Base-by-base conservation (phyloP, 2,113 vertebrate genomes). In the Phaethon lepturus region DNA sequence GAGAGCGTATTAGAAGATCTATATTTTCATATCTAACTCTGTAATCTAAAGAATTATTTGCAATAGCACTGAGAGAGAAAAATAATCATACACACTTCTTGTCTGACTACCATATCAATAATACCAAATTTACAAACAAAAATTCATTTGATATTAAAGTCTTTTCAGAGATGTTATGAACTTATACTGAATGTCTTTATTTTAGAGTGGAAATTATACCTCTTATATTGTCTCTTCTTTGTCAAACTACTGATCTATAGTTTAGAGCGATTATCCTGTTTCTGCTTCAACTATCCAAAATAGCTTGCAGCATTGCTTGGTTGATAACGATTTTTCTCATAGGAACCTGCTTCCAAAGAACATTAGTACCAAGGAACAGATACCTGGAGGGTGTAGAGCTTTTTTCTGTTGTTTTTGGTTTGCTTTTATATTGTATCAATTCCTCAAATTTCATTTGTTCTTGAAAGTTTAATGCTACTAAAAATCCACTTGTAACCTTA, bases 261-360 rank as follows among this genome's bases (percentile, higher is more conserved):
- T 93, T 97, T 79, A 88, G 56, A 83, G 78, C 76, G 80, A 95
- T 97, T 96, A 95, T 95, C 62, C 35, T 72, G 66, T 96, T 96
- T 97, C 90, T 93, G 11, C 88, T 74, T 94, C 86, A 94, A 87
- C 83, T 86, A 93, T 56, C 66, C 42, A 80, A 95, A 97, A 93
- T 52, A 97, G 82, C 78, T 87, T 80, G 38, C 40, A 95, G 93
- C 55, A 1, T 28, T 88, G 47, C 64, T 79, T 66, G 24, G 45
- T 23, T 88, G 82, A 95, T 92, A 97, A 95, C 86, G 85, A 96
- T 89, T 95, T 96, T 97, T 88, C 86, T 94, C 77, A 90, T 11
- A 90, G 59, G 81, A 96, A 87, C 26, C 59, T 93, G 67, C 33
- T 96, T 81, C 73, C 23, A 55, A 95, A 62, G 53, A 77, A 77